A percentile compares a stretch with the other conserved stretches of the same genome.
phyloP scores from a whole-genome alignment of 2,113 vertebrate species.

The Sorex araneus region DNA sequence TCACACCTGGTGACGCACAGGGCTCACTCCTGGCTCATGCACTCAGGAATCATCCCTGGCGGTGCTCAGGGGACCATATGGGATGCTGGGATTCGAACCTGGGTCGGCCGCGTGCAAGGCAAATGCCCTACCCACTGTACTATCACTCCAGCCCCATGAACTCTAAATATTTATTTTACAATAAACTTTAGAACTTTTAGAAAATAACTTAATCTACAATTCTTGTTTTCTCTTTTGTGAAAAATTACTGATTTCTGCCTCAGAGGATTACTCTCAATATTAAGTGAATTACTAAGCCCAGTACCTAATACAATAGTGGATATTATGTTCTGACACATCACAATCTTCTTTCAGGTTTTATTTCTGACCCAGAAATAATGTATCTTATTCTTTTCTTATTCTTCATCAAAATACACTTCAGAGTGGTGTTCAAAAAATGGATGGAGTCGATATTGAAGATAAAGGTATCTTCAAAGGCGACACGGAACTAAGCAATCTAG shows the following conservation, averaged over 20 bases:
- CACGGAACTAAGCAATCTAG: too few species aligned
- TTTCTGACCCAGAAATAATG: conserved; percentile 10
- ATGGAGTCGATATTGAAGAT: too few species aligned
- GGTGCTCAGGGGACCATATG: too few species aligned
- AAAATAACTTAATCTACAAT: neutral
- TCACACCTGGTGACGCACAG: too few species aligned
- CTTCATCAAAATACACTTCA: conserved; percentile 1
- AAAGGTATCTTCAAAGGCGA: too few species aligned
- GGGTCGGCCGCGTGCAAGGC: too few species aligned
- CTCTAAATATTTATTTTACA: too few species aligned
- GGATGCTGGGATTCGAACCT: too few species aligned
- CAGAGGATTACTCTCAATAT: neutral
- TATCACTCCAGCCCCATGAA: too few species aligned
- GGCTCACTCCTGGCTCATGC: too few species aligned
- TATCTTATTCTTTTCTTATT: conserved; percentile 20
- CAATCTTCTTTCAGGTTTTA: neutral
- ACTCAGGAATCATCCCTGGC: too few species aligned
- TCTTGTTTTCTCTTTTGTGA: neutral
- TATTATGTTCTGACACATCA: neutral
- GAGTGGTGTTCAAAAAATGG: neutral
- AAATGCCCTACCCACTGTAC: too few species aligned
- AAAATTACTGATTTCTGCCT: conserved; percentile 27
- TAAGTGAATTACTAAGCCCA: conserved; percentile 5
- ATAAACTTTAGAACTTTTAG: neutral
- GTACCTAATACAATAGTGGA: neutral